Evolutionary conservation across 2,113 vertebrate genomes (phyloP), one percentile per base, ranked within the genome.

Genomic region (Proterorhinus semilunaris): DNA sequence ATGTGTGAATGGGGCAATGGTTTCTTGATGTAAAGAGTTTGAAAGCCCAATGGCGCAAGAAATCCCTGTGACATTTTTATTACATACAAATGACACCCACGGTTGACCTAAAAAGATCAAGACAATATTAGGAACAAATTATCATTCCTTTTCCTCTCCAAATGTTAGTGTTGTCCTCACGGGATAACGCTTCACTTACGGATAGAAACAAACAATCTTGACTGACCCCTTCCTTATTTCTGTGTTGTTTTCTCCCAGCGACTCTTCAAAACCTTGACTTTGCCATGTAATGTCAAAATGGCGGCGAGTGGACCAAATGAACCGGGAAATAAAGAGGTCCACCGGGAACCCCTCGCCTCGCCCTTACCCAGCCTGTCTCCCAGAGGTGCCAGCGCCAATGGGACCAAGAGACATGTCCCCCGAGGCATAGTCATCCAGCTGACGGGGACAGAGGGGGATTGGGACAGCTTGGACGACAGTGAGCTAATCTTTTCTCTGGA

Each of bases 401-500:
- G 79, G 6, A 62, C 36, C 17, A 89, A 79, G 65, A 87, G 87
- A 0, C 84, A 88, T 62, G 80, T 80, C 16, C 74, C 86, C 21
- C 71, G 89, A 49, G 90, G 88, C 42, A 92, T 94, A 21, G 87
- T 92, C 66, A 93, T 93, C 74, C 93, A 92, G 73, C 77, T 93
- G 66, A 93, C 91, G 0, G 85, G 87, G 6, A 86, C 86, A 0
- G 84, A 91, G 72, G 93, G 92, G 49, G 86, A 93, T 10, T 79
- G 90, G 52, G 79, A 91, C 13, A 84, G 87, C 36, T 54, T 81
- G 12, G 91, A 92, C 0, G 87, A 91, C 49, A 88, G 72, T 2
- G 90, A 93, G 61, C 89, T 93, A 11, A 45, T 92, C 54, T 91
- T 93, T 68, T n/a, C 89, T 4, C 10, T 74, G 3, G 91, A 94